These are phyloP conservation scores for Corbicula japonica DNA, from an alignment of 2,888 invertebrate genomes.

Conservation along the genomic window DNA sequence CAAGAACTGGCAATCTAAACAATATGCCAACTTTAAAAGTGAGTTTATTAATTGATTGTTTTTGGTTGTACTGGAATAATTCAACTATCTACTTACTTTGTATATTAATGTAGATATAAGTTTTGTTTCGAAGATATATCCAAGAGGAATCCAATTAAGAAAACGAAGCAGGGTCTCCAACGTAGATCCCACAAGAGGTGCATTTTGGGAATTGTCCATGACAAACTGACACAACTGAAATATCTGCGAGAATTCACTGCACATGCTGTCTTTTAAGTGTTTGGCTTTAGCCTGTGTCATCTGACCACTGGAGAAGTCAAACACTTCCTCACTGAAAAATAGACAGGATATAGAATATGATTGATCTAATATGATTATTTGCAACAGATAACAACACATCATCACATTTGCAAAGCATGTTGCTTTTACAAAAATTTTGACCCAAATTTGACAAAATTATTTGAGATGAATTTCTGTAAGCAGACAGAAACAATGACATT, in stretches of 20 bases:
- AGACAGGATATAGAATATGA: background rate
- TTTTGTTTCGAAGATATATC: constrained; percentile 99
- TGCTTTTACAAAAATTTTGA: no score
- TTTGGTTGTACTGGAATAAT: no score
- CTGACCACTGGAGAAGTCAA: constrained; percentile 99
- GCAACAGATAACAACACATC: background rate
- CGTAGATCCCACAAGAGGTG: constrained; percentile 97
- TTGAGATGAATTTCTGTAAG: no score
- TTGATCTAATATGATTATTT: no score
- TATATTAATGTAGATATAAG: constrained; percentile 96
- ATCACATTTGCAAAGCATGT: no score
- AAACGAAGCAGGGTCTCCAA: constrained; percentile 98
- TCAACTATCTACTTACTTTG: constrained; percentile 88
- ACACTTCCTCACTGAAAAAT: constrained; percentile 95
- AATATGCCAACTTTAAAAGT: no score
- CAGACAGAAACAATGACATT: no score
- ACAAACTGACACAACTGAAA: constrained; percentile 99
- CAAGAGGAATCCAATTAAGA: constrained; percentile 99
- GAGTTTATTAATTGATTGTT: no score
- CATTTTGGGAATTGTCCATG: constrained; percentile 98
- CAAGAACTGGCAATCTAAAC: no score
- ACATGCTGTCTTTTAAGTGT: constrained; percentile 99
- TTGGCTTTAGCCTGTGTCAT: constrained; percentile 99
- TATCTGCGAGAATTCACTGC: constrained; percentile 99
- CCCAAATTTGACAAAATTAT: no score